phyloP scores from a whole-genome alignment of 2,888 invertebrate species.

The Bembecia ichneumoniformis region DNA sequence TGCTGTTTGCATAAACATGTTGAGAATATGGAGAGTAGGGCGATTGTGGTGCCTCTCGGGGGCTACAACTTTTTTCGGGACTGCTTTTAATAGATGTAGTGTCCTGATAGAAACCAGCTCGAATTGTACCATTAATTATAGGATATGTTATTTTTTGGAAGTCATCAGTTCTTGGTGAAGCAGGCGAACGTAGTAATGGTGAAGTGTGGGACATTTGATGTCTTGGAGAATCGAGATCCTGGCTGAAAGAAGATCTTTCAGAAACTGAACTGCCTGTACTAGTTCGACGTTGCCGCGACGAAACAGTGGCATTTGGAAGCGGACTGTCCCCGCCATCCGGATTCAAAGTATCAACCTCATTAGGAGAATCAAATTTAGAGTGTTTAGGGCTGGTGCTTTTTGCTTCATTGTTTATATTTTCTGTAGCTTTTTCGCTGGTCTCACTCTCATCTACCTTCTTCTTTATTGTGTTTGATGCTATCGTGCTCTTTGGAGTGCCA shows the following conservation, averaged over 20 bases:
- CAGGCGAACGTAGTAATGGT: slow-evolving; percentile 81
- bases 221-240: slow-evolving; percentile 81
- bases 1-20: slow-evolving; percentile 59
- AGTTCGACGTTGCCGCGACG: slow-evolving; percentile 76
- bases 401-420: slow-evolving; percentile 33
- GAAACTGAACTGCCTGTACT: slow-evolving; percentile 87
- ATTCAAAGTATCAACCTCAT: slow-evolving; percentile 47
- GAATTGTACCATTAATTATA: slow-evolving; percentile 84
- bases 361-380: slow-evolving; percentile 52
- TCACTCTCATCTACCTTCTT: slow-evolving; percentile 75
- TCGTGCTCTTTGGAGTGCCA: slow-evolving; percentile 83
- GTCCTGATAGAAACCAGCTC: slow-evolving; percentile 92
- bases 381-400: slow-evolving; percentile 46
- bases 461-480: slow-evolving; percentile 51
- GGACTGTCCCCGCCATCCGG: slow-evolving; percentile 61
- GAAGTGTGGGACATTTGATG: slow-evolving; percentile 83
- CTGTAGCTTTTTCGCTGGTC: slow-evolving; percentile 47
- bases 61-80: slow-evolving; percentile 87
- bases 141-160: slow-evolving; percentile 79
- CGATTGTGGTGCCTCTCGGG: slow-evolving; percentile 77
- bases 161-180: slow-evolving; percentile 82
- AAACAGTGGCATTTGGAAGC: slow-evolving; percentile 35
- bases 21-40: slow-evolving; percentile 61
- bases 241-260: slow-evolving; percentile 83
- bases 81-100: slow-evolving; percentile 87